Conservation (phyloP, 2,113 vertebrate genomes). For the Xyrauchen texanus region DNA sequence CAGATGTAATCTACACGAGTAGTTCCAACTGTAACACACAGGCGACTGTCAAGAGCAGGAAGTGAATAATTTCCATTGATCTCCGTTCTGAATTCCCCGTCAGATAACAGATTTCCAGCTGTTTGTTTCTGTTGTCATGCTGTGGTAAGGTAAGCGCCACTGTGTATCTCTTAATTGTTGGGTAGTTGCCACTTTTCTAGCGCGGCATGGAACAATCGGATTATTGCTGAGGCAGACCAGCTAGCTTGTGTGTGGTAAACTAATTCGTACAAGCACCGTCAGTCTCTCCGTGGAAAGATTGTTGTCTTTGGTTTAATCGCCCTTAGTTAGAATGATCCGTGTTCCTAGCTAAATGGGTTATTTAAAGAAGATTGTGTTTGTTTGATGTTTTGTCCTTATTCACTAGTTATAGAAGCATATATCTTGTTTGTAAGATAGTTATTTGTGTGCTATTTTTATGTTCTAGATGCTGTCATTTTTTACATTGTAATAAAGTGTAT, state of each 20-base stretch:
- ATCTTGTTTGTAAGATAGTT: background rate
- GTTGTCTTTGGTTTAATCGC: too few relatives aligned
- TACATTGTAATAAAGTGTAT: too few relatives aligned
- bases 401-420: background rate
- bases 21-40: slow-evolving; percentile 51
- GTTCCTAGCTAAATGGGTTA: background rate
- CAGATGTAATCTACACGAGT: slow-evolving; percentile 47
- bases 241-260: background rate
- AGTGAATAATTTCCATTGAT: slow-evolving; percentile 66
- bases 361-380: background rate
- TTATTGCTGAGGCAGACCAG: background rate
- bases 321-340: too few relatives aligned
- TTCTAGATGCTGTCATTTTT: too few relatives aligned
- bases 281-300: too few relatives aligned
- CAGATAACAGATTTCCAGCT: background rate
- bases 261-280: background rate
- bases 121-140: slow-evolving; percentile 38
- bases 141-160: slow-evolving; percentile 50
- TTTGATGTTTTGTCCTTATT: background rate
- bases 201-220: background rate
- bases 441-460: background rate
- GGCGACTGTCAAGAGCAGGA: slow-evolving; percentile 73
- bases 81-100: slow-evolving; percentile 50
- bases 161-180: background rate
- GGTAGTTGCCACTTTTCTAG: background rate